Evolutionary conservation across 2,113 vertebrate species (phyloP), one percentile per base, ranked within the genome.

Genomic region (Eulacestoma nigropectus): DNA sequence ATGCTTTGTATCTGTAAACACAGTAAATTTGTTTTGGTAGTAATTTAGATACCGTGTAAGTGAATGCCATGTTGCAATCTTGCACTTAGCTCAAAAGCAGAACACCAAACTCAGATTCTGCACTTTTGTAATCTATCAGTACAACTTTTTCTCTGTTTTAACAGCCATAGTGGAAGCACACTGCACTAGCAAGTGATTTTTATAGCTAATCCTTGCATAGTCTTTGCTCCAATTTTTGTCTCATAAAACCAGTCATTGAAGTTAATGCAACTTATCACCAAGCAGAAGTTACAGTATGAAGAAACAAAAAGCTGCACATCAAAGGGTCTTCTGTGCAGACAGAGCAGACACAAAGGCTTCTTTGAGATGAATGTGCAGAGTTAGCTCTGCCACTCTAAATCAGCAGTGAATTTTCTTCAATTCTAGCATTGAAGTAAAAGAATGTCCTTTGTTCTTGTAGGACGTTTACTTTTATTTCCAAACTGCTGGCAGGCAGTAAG

Each of bases 401-500:
- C 67, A 73, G 90, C 41, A 87, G 89, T 87, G 70, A 95, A 57
- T 87, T 96, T 89, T 93, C 85, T 73, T 97, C 77, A 67, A 6
- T 91, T 96, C 69, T 90, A 37, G 52, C 39, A 80, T 19, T 94
- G 78, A 85, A 89, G 64, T 93, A 83, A 90, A 92, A 97, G 72
- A 97, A 95, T 90, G 77, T 49, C 84, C 46, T 84, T 96, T 97
- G 91, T 98, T 90, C 88, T 93, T 70, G 69, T 60, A 81, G 81
- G 19, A 32, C 55, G 17, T 60, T 93, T 91, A 76, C 68, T 96
- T 95, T 90, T 69, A 55, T 96, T 97, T 97, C 89, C 87, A 95
- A 84, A 97, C 96, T 93, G 90, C 87, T 97, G 90, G 20, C 74
- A 96, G 70, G 67, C 88, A 94, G 50, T 77, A 74, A 90, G 59